Conservation (phyloP, 2,888 invertebrate genomes). For the Leuctra nigra region DNA sequence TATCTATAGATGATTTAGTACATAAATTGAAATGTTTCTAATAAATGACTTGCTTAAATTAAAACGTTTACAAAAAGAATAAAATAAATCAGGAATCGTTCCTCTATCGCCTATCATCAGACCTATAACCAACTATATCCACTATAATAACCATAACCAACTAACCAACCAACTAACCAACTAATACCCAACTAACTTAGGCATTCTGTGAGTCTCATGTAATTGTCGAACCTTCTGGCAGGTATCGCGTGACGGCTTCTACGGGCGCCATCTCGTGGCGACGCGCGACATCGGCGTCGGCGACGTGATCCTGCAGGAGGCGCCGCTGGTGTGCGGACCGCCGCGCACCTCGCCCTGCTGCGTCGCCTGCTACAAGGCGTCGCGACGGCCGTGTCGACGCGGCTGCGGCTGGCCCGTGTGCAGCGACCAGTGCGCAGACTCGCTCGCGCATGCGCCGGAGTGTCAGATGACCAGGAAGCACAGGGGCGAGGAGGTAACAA, state of each 20-base stretch:
- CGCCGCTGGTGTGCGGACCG: conserved; percentile 65
- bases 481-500: conserved; percentile 54
- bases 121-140: too few species aligned
- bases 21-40: too few species aligned
- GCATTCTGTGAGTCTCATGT: too few species aligned
- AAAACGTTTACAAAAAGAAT: too few species aligned
- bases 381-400: conserved; percentile 10
- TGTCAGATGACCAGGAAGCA: conserved; percentile 57
- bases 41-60: too few species aligned
- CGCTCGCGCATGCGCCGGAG: conserved; percentile 59
- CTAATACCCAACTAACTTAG: too few species aligned
- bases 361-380: conserved; percentile 58
- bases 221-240: too few species aligned
- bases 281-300: conserved; percentile 61
- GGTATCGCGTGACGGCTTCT: conserved; percentile 42
- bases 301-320: conserved; percentile 58
- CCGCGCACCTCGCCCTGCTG: conserved; percentile 62
- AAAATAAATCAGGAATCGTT: too few species aligned
- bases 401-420: conserved; percentile 79
- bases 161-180: too few species aligned
- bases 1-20: too few species aligned
- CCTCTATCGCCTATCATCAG: too few species aligned
- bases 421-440: conserved; percentile 52
- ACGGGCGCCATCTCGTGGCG: conserved; percentile 65
- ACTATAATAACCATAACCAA: too few species aligned